Base-by-base conservation (phyloP, 2,113 vertebrate species). In the Paedocypris sp. region DNA sequence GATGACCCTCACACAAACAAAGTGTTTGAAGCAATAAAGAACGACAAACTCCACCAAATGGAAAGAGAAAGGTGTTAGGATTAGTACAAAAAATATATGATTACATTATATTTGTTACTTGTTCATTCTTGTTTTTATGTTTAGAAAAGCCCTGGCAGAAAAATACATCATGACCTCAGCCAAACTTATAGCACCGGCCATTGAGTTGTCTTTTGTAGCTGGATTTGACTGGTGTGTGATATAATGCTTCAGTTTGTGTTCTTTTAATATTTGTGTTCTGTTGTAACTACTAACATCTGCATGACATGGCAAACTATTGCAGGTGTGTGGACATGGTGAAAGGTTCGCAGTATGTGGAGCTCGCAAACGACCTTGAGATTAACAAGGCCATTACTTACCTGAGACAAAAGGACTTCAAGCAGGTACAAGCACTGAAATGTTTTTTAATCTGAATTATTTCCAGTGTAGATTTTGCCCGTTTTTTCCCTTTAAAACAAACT, bases 301-400 rank as follows among this genome's bases (percentile, higher is more conserved):
- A n/a, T n/a, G n/a, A n/a, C n/a, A n/a, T n/a, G n/a, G n/a, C n/a
- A n/a, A n/a, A 23, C 23, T 6, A 11, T 81, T 80, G 3, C 42
- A 99, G 95, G 92, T 98, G 94, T 81, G 93, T 98, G 62, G 93
- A 99, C 66, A 89, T 79, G 62, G 90, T 99, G 53, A 99, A 97
- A 78, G 80, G 82, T 42, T 99, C 93, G 50, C 91, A 87, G 28
- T 99, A 98, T 20, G 86, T 94, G 2, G 94, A 99, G 64, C 77
- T 99, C 39, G 94, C 94, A 60, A 94, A 97, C 68, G 93, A 99
- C 51, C 76, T 99, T 64, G 94, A 99, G 80, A 97, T 99, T 74
- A 96, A 93, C 82, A 99, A 99, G 86, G 95, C 95, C 53, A 91
- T 95, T 73, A 96, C 91, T n/a, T 97, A 92, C 69, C 79, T 99